phyloP scores from a whole-genome alignment of 2,797 vertebrate species.

The Danio aesculapii region DNA sequence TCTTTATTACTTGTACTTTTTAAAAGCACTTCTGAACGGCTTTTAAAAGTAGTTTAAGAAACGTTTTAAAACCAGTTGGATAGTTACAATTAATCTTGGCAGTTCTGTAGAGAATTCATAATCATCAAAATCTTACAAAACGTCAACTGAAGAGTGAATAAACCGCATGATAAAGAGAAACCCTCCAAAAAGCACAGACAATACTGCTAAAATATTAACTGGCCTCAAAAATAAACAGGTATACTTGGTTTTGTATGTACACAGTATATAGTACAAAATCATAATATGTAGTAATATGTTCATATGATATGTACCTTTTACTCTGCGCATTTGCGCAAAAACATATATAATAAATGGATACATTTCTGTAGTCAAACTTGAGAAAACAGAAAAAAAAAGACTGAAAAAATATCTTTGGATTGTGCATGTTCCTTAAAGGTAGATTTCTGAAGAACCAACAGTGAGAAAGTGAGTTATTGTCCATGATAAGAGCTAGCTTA shows the following conservation, averaged over 20 bases:
- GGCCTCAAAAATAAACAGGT: conserved; percentile 61
- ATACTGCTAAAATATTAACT: conserved; percentile 56
- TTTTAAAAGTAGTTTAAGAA: conserved; percentile 36
- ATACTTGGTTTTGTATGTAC: conserved; percentile 55
- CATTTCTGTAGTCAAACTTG: conserved; percentile 75
- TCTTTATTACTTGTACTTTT: conserved; percentile 19
- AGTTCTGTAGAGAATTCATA: conserved; percentile 61
- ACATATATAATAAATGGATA: conserved; percentile 57
- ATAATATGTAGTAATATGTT: conserved; percentile 66
- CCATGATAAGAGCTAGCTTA: conserved; percentile 49
- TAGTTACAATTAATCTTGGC: conserved; percentile 68
- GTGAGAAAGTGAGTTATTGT: conserved; percentile 33
- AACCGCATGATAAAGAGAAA: conserved; percentile 29
- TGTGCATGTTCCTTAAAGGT: conserved; percentile 78
- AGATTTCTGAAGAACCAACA: conserved; percentile 70
- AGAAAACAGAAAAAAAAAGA: conserved; percentile 73
- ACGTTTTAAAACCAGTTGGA: conserved; percentile 22
- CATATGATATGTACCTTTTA: conserved; percentile 77
- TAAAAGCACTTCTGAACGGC: conserved; percentile 15
- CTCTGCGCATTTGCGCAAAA: conserved; percentile 68
- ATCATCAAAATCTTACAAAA: conserved; percentile 42
- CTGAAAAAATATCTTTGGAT: conserved; percentile 86
- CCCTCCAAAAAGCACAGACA: conserved; percentile 43
- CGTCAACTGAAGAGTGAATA: conserved; percentile 18
- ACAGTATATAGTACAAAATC: conserved; percentile 69